Conservation (phyloP, 2,888 invertebrate genomes). For the Oxystoma pomonae region DNA sequence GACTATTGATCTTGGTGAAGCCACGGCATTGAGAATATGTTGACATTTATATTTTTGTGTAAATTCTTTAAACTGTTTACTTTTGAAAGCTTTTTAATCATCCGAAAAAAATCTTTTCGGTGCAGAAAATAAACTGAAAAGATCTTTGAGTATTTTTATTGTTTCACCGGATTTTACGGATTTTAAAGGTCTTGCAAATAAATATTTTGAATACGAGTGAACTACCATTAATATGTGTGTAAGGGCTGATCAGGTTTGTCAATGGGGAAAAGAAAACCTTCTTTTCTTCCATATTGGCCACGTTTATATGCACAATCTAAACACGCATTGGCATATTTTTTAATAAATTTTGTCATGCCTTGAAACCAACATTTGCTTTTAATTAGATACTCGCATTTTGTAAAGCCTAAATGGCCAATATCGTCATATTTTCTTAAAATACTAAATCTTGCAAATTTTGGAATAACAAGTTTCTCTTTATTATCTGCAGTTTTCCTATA, state of each 20-base stretch:
- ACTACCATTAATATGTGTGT: slow-evolving; percentile 16
- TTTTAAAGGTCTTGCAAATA: slow-evolving; percentile 15
- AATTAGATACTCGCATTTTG: slow-evolving; percentile 29
- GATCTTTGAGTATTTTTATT: slow-evolving; percentile 15
- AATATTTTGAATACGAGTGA: slow-evolving; percentile 15
- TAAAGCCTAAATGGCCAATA: slow-evolving; percentile 35
- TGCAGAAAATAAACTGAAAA: slow-evolving; percentile 15
- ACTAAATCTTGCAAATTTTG: slow-evolving; percentile 32
- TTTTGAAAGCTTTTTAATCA: slow-evolving; percentile 13
- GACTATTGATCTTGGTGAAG: too few species aligned
- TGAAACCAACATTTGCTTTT: slow-evolving; percentile 35
- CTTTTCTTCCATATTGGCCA: slow-evolving; percentile 11
- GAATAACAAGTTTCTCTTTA: slow-evolving; percentile 32
- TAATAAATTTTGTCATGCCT: slow-evolving; percentile 10
- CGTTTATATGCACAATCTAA: slow-evolving; percentile 14
- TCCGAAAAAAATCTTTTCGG: slow-evolving; percentile 15
- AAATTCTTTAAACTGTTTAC: too few species aligned
- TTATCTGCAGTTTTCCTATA: slow-evolving; percentile 25
- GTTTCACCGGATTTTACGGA: slow-evolving; percentile 5
- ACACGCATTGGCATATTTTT: slow-evolving; percentile 15
- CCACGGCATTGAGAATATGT: slow-evolving; percentile 8
- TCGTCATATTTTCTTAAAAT: slow-evolving; percentile 36
- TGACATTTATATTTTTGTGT: slow-evolving; percentile 12
- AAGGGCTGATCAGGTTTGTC: slow-evolving; percentile 14
- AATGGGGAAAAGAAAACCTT: slow-evolving; percentile 16